phyloP scores from a whole-genome alignment of 2,888 invertebrate species.

The Herminia tarsipennalis region DNA sequence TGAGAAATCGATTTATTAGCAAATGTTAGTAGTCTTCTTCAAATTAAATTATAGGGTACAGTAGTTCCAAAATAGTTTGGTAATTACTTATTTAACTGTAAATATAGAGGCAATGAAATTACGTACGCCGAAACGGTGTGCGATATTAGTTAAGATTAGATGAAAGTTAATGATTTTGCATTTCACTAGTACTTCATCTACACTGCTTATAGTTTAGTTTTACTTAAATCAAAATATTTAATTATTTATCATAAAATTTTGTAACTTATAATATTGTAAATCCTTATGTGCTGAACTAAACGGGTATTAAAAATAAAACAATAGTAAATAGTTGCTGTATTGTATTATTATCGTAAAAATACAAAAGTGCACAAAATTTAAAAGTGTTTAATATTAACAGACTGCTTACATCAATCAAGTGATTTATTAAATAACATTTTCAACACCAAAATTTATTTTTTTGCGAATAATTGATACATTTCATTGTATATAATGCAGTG shows the following conservation, averaged over 20 bases:
- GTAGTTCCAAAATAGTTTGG: slow-evolving; percentile 51
- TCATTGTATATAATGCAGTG: neutral
- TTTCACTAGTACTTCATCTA: slow-evolving; percentile 43
- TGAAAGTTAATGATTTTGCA: slow-evolving; percentile 39
- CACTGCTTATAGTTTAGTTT: slow-evolving; percentile 43
- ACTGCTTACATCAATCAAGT: neutral
- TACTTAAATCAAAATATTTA: slow-evolving; percentile 9
- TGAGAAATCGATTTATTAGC: slow-evolving; percentile 31
- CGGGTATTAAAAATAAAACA: slow-evolving; percentile 27
- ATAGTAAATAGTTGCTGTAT: slow-evolving; percentile 27
- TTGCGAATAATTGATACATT: slow-evolving; percentile 4
- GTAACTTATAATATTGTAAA: neutral
- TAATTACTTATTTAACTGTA: slow-evolving; percentile 55
- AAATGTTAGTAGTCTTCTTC: slow-evolving; percentile 39
- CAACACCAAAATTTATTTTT: neutral
- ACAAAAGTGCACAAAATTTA: slow-evolving; percentile 23
- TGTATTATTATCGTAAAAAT: slow-evolving; percentile 44
- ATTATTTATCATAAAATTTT: no score
- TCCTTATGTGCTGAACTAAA: no score
- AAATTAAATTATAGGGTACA: slow-evolving; percentile 45
- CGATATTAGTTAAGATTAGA: slow-evolving; percentile 19
- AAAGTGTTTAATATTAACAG: slow-evolving; percentile 1
- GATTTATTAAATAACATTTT: neutral
- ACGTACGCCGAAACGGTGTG: slow-evolving; percentile 16
- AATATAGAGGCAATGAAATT: slow-evolving; percentile 41